phyloP scores from a whole-genome alignment of 23 tunicate species.

The Ciona savignyi region DNA sequence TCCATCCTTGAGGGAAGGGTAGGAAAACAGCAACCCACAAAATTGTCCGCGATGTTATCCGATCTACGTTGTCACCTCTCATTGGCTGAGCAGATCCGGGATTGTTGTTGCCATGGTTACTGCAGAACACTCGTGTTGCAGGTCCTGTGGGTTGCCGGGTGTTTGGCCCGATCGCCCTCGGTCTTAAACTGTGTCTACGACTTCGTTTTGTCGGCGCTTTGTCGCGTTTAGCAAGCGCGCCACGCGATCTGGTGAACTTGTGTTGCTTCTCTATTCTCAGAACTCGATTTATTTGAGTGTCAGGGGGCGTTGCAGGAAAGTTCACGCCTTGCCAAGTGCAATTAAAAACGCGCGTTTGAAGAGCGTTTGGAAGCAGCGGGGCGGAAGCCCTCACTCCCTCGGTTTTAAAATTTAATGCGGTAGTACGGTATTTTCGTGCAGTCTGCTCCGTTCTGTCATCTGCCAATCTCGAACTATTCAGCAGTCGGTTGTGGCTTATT shows the following conservation, averaged over 20 bases:
- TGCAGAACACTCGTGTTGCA: background rate
- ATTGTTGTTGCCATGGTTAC: background rate
- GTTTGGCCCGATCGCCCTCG: background rate
- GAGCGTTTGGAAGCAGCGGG: background rate
- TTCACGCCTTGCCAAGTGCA: background rate
- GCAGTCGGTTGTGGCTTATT: too few relatives aligned
- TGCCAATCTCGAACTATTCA: too few relatives aligned
- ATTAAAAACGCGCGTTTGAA: background rate
- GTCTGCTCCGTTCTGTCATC: too few relatives aligned
- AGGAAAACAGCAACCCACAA: background rate
- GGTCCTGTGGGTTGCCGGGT: background rate
- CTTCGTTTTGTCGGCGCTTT: too few relatives aligned
- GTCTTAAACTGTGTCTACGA: background rate
- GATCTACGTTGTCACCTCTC: background rate
- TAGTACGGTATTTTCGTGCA: too few relatives aligned
- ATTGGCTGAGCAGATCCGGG: background rate
- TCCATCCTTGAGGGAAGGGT: background rate
- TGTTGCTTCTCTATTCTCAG: too few relatives aligned
- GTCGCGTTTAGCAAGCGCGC: too few relatives aligned
- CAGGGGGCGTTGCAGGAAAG: too few relatives aligned
- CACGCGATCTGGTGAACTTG: too few relatives aligned
- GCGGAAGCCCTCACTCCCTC: background rate
- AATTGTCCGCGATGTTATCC: background rate
- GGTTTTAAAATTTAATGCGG: background rate
- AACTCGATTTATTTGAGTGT: too few relatives aligned